phyloP scores from a whole-genome alignment of 1,140 invertebrate genomes.

The Samia ricini region DNA sequence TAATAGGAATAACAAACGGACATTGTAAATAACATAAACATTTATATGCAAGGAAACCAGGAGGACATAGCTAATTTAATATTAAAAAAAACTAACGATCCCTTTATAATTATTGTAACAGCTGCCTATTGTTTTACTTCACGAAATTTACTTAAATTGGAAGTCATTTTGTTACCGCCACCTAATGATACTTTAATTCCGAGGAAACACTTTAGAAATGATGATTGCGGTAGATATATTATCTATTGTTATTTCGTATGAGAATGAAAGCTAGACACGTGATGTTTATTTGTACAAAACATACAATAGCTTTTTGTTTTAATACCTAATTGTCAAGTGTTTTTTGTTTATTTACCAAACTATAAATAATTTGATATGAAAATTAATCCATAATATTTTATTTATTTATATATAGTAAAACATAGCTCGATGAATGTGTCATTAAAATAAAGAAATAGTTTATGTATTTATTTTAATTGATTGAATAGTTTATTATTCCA shows the following conservation, averaged over 20 bases:
- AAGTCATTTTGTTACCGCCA: conserved; percentile 32
- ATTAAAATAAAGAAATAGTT: too few species aligned
- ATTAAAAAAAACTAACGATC: not conserved
- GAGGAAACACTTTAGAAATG: conserved; percentile 28
- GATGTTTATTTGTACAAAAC: not conserved
- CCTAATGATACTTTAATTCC: conserved; percentile 40
- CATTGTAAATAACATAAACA: too few species aligned
- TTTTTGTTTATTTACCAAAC: too few species aligned
- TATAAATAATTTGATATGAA: too few species aligned
- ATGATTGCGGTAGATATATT: conserved; percentile 1
- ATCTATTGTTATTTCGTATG: not conserved
- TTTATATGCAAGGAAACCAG: too few species aligned
- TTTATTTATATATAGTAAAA: too few species aligned
- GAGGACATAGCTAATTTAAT: too few species aligned
- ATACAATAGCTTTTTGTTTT: not conserved
- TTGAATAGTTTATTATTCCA: too few species aligned
- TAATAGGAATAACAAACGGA: too few species aligned
- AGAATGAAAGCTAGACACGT: not conserved
- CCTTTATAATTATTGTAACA: conserved; percentile 10
- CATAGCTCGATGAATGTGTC: too few species aligned
- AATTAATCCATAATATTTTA: too few species aligned
- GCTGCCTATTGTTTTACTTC: conserved; percentile 16
- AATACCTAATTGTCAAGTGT: not conserved
- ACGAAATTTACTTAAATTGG: conserved; percentile 23
- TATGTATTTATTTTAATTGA: too few species aligned